These are phyloP conservation scores for Platanista minor DNA, from an alignment of 2,113 vertebrate genomes.

Conservation along the genomic window DNA sequence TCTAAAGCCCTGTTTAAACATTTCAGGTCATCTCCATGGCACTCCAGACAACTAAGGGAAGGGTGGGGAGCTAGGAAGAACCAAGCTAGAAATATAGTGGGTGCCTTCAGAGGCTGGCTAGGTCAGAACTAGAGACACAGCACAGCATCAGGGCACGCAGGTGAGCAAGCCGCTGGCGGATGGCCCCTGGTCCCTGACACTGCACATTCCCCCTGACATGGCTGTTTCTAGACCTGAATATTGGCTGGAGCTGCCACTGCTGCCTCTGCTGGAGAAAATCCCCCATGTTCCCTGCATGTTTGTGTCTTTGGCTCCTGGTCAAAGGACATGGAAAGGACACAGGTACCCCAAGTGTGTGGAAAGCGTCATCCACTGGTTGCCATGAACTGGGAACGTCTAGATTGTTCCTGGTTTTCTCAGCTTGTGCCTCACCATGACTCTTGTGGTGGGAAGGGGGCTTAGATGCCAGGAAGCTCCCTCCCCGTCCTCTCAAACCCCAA, in stretches of 20 bases:
- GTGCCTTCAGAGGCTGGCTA: too few relatives aligned
- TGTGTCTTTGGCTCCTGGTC: not conserved
- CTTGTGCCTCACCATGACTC: fast-evolving
- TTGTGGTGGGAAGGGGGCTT: not conserved
- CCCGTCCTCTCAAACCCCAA: too few relatives aligned
- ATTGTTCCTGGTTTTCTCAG: not conserved
- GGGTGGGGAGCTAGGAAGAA: not conserved
- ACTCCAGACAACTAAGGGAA: not conserved
- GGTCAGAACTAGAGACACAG: not conserved
- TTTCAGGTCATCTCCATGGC: not conserved
- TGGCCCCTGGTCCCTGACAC: not conserved
- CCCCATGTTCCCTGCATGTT: not conserved
- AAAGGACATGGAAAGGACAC: not conserved
- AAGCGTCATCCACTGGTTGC: fast-evolving
- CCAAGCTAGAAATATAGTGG: not conserved
- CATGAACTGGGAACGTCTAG: not conserved
- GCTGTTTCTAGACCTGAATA: not conserved
- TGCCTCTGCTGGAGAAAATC: too few relatives aligned
- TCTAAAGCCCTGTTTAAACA: not conserved
- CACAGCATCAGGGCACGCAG: too few relatives aligned
- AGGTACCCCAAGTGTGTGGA: fast-evolving
- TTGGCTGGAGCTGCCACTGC: not conserved
- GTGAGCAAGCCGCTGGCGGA: not conserved
- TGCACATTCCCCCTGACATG: fast-evolving
- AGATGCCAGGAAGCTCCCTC: not conserved